Evolutionary conservation across 2,113 vertebrate genomes (phyloP), one percentile per base, ranked within the genome.

Genomic region (Oxyruncus cristatus): DNA sequence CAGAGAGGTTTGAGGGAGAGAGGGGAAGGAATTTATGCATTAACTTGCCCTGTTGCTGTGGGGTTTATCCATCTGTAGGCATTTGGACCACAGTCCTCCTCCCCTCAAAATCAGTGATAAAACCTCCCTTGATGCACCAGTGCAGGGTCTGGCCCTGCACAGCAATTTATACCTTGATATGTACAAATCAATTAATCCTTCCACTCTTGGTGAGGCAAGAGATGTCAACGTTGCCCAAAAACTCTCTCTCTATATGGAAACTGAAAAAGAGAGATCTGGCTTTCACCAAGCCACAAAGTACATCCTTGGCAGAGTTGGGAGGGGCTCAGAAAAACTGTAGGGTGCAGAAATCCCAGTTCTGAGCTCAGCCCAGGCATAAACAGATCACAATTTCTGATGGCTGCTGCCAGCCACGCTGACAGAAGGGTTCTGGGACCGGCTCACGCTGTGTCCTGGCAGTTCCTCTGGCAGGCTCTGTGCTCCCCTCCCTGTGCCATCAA

Each of bases 401-500:
- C n/a, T 92, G 55, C 46, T 84, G 50, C 32, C 44, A 55, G 0
- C 26, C 68, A 26, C 2, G 2, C 23, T n/a, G 41, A 33, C 1
- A 0, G 88, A n/a, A 84, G 18, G 15, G n/a, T 26, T 65, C 46
- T 66, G 72, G 24, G 35, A 9, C 27, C 39, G 17, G 42, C 52
- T 71, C 53, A 20, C 37, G 71, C 27, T 30, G 77, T 42, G 74
- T 76, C 59, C 73, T 50, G 58, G 47, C 22, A 62, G 67, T 4
- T 73, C 49, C 33, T 89, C 63, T 55, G 8, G 14, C 2, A 59
- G 39, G 22, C 32, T 26, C 37, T 4, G 7, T 7, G 37, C 24
- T 91, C 63, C 72, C 84, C 63, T 96, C 78, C 32, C 96, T 73
- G 17, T 88, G 93, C 95, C 96, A 96, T 28, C 26, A 27, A 50